phyloP scores from a whole-genome alignment of 2,113 vertebrate genomes.

The Taxidea taxus region DNA sequence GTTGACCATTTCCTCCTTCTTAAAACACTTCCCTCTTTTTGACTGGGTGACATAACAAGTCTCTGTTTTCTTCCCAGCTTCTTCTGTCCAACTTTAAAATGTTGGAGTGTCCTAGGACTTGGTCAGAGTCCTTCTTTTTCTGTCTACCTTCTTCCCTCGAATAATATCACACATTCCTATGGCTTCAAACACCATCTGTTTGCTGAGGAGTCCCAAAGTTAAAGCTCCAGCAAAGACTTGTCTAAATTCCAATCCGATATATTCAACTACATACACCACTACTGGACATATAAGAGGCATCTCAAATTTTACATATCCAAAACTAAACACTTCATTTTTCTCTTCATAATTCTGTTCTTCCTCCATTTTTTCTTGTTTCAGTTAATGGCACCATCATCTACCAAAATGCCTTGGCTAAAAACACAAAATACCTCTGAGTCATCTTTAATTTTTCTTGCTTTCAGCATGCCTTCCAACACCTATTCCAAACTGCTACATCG shows the following conservation, averaged over 20 bases:
- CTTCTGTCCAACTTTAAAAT: not conserved
- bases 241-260: not conserved
- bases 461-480: not conserved
- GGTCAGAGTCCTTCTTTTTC: not conserved
- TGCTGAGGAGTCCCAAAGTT: not conserved
- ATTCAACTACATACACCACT: not conserved
- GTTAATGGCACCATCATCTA: not conserved
- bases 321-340: not conserved
- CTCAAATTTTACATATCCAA: not conserved
- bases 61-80: not conserved
- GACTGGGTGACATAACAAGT: not conserved
- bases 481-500: not conserved
- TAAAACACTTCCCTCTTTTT: not conserved
- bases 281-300: not conserved
- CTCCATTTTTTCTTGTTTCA: not conserved
- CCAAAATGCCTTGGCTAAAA: not conserved
- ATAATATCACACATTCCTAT: not conserved
- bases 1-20: not conserved
- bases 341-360: not conserved
- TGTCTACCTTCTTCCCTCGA: not conserved
- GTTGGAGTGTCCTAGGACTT: not conserved
- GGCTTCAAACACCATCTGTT: not conserved
- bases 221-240: not conserved
- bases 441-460: not conserved
- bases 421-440: not conserved